These are phyloP conservation scores for Chelidonichthys spinosus DNA, from an alignment of 2,797 vertebrate species.

Conservation along the genomic window DNA sequence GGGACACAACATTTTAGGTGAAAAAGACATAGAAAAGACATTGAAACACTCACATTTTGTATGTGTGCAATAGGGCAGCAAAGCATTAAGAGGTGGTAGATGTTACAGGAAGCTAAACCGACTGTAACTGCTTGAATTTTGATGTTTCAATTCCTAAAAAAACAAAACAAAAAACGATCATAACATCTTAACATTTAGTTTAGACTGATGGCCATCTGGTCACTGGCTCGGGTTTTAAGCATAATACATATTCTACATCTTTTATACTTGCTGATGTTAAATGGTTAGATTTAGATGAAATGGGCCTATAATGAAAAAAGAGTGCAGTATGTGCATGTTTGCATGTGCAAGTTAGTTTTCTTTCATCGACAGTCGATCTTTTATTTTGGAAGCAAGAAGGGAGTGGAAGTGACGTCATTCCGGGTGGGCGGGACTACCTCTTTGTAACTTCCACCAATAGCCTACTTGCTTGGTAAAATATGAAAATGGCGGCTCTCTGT, in stretches of 20 bases:
- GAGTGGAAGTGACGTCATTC: slow-evolving; percentile 30
- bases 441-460: slow-evolving; percentile 65
- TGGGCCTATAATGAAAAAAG: background rate
- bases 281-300: background rate
- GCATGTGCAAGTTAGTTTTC: background rate
- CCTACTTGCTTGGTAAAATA: slow-evolving; percentile 51
- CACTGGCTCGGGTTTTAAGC: background rate
- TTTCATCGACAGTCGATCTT: background rate
- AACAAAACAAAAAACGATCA: background rate
- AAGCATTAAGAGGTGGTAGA: background rate
- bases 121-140: background rate
- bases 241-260: background rate
- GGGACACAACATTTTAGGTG: background rate
- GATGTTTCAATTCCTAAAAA: background rate
- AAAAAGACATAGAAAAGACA: background rate
- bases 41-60: background rate
- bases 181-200: background rate
- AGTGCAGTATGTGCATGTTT: background rate
- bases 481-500: slow-evolving; percentile 83
- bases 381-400: background rate
- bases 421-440: slow-evolving; percentile 6
- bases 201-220: background rate
- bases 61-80: background rate
- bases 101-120: background rate
- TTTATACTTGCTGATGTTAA: background rate